phyloP scores from a whole-genome alignment of 1,140 invertebrate species.

The Drosophila orena region DNA sequence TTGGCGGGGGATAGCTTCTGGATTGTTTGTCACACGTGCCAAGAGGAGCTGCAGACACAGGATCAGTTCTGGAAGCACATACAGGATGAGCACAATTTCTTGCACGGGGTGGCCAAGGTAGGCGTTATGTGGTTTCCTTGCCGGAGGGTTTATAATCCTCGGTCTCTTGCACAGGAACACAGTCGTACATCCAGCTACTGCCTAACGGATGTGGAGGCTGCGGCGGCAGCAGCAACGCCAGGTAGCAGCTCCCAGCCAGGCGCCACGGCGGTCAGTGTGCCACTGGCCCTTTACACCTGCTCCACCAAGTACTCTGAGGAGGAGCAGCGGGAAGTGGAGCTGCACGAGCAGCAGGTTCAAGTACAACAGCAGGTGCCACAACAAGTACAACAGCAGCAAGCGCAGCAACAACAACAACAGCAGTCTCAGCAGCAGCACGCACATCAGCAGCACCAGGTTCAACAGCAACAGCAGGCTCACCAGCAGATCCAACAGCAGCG shows the following conservation, averaged over 20 bases:
- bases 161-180: slow-evolving; percentile 53
- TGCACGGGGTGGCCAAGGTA: slow-evolving; percentile 75
- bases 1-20: slow-evolving; percentile 78
- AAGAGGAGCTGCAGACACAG: slow-evolving; percentile 80
- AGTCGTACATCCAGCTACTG: slow-evolving; percentile 70
- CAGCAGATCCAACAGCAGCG: slow-evolving; percentile 36
- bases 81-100: slow-evolving; percentile 81
- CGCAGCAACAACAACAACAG: no score
- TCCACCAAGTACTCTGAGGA: slow-evolving; percentile 69
- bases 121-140: neutral
- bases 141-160: neutral
- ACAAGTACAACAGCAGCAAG: slow-evolving; percentile 29
- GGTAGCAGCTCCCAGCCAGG: slow-evolving; percentile 23
- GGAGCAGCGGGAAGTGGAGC: slow-evolving; percentile 58
- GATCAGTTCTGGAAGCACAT: slow-evolving; percentile 83
- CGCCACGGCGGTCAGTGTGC: slow-evolving; percentile 53
- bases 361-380: slow-evolving; percentile 42
- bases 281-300: slow-evolving; percentile 64
- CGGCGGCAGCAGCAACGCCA: slow-evolving; percentile 33
- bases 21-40: slow-evolving; percentile 81
- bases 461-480: slow-evolving; percentile 37
- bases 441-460: slow-evolving; percentile 40
- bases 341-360: slow-evolving; percentile 52
- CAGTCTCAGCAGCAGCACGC: no score
- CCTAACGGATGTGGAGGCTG: slow-evolving; percentile 68